Evolutionary conservation across 1,140 invertebrate genomes (phyloP), one percentile per base, ranked within the genome.

Genomic region (Nymphalis io): DNA sequence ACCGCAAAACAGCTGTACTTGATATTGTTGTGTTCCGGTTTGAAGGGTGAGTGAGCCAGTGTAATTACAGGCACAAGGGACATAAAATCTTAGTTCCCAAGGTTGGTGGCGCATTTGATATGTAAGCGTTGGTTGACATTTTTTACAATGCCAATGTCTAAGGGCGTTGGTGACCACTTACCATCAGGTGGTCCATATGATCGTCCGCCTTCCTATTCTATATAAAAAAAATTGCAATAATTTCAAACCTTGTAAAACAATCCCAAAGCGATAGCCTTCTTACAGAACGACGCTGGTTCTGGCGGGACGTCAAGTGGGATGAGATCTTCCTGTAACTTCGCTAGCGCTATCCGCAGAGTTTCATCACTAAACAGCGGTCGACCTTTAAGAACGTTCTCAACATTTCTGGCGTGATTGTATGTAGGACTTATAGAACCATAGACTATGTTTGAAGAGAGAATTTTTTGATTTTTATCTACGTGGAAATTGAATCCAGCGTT

Each of bases 401-500:
- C 95, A 8, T 93, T 88, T 0, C 70, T 82, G 0, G 96, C 96
- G 76, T 95, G 95, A 5, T 95, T 93, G 82, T 97, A 97, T 13
- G 93, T 68, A 0, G 80, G 61, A 6, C 62, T 70, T 23, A 92
- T 87, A 18, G 74, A 79, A 0, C 90, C 93, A 38, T 92, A 91
- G 15, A 93, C 89, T 15, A 95, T 92, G n/a, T 89, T 93, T 0
- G 93, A 93, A 20, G 72, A 73, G 18, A 66, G 65, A 12, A 88
- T 63, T 38, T 76, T 81, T 20, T 81, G 75, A 0, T 74, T 39
- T 0, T 72, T 18, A 21, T 94, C 88, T 1, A 96, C 66, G 87
- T 95, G 93, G 38, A 96, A 93, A 0, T 95, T 88, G 81, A 98
- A 97, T 8, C 95, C 96, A 12, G 95, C 96, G 83, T 97, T 97